Evolutionary conservation across 2,113 vertebrate genomes (phyloP), one percentile per base, ranked within the genome.

Genomic region (Suricata suricatta): DNA sequence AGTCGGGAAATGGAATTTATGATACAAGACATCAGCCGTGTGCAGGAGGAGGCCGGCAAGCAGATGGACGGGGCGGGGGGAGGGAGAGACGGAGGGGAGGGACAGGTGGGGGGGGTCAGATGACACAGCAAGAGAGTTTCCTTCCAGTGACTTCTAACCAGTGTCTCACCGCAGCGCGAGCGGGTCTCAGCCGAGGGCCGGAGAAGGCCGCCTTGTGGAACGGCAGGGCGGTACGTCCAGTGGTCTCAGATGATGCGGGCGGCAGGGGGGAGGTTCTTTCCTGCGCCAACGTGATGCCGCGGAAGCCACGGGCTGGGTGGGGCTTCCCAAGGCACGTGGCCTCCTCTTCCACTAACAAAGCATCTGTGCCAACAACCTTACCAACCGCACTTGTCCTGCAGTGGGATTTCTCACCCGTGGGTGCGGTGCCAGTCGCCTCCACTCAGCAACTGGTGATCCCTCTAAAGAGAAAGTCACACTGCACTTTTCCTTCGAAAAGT

Each of bases 351-450:
- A 66, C 38, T 57, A 54, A 69, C 23, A 79, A 50, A 17, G 21
- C 31, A 33, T 14, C 19, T 14, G 19, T 16, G 33, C 27, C 31
- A 90, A 57, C 2, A 17, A 3, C 33, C 60, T 21, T 35, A 66
- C 54, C 21, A 50, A 23, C 29, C 15, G 27, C 2, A 9, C 6
- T 2, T 21, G 11, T 35, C 57, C 38, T 41, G 0, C 13, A 44
- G 7, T 0, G 57, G 64, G 29, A 41, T 35, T 60, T 44, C 68
- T 82, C 54, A 16, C 2, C 38, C 44, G 4, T 6, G 71, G 71
- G 21, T 11, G 2, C 11, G 12, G 71, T 8, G 2, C 25, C n/a
- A 14, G 0, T 2, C 9, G 13, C 38, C 35, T 14, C 12, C 10
- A 44, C 17, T 80, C 81, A n/a, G 72, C 21, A 64, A 3, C 27